phyloP scores from a whole-genome alignment of 1,140 invertebrate species.

The Drosophila bocki region DNA sequence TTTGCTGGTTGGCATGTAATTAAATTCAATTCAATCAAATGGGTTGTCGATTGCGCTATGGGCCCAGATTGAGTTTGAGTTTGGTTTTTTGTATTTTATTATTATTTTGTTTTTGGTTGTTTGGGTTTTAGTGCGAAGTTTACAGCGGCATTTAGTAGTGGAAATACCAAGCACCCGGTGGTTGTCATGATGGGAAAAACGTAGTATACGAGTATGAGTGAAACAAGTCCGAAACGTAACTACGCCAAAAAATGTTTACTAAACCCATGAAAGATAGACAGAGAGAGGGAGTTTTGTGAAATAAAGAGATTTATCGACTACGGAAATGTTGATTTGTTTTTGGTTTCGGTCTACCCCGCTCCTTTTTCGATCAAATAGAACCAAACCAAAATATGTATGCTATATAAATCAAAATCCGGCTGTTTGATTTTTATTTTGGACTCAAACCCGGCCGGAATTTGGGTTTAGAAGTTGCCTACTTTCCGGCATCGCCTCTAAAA shows the following conservation, averaged over 20 bases:
- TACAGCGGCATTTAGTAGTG: slow-evolving; percentile 79
- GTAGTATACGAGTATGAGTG: slow-evolving; percentile 39
- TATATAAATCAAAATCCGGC: slow-evolving; percentile 3
- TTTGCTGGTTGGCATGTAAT: slow-evolving; percentile 50
- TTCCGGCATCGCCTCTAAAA: slow-evolving; percentile 30
- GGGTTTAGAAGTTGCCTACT: slow-evolving; percentile 48
- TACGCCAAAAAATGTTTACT: slow-evolving; percentile 34
- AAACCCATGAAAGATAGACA: slow-evolving; percentile 46
- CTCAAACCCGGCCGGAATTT: slow-evolving; percentile 10
- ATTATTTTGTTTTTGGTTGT: slow-evolving; percentile 19
- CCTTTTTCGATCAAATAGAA: slow-evolving; percentile 12
- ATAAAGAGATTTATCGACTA: slow-evolving; percentile 41
- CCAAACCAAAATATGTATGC: slow-evolving; percentile 21
- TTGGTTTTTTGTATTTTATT: slow-evolving; percentile 28
- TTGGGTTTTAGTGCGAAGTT: slow-evolving; percentile 79
- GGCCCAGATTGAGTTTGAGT: slow-evolving; percentile 61
- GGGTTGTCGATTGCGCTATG: slow-evolving; percentile 60
- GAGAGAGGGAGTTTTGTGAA: slow-evolving; percentile 2
- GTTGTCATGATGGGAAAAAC: slow-evolving; percentile 53
- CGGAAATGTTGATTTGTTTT: slow-evolving; percentile 16
- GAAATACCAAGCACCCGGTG: slow-evolving; percentile 78
- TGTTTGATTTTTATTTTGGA: slow-evolving; percentile 12
- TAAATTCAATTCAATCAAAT: slow-evolving; percentile 59
- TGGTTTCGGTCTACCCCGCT: slow-evolving; percentile 8
- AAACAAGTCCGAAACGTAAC: slow-evolving; percentile 42